Percentiles rank a stretch among this genome's conserved stretches.
These are phyloP conservation scores for Trissolcus brochymenae DNA, from an alignment of 2,888 invertebrate species.

Conservation along the genomic window DNA sequence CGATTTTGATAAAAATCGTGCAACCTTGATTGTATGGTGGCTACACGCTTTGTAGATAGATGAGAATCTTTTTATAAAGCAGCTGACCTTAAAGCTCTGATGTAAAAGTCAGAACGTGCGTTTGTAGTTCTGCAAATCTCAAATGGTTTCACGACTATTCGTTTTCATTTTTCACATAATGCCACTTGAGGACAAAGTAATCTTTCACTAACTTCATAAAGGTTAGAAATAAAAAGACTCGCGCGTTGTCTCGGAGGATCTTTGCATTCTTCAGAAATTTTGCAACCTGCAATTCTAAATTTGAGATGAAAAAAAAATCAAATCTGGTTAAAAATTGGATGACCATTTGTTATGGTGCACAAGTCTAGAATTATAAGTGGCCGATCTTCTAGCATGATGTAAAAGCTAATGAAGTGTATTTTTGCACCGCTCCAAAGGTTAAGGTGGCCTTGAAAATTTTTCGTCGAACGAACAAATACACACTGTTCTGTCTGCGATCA, in stretches of 20 bases:
- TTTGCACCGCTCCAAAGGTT: slow-evolving; percentile 58
- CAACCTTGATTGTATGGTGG: too few species aligned
- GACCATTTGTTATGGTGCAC: too few species aligned
- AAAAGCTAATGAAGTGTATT: slow-evolving; percentile 32
- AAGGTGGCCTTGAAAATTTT: slow-evolving; percentile 57
- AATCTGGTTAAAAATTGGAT: too few species aligned
- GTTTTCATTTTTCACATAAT: background rate
- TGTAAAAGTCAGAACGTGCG: slow-evolving; percentile 17
- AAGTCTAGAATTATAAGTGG: background rate
- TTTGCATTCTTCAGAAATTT: background rate
- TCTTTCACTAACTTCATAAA: slow-evolving; percentile 9
- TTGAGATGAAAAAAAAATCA: too few species aligned
- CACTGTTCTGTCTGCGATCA: slow-evolving; percentile 50
- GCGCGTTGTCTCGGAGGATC: background rate
- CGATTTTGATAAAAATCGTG: too few species aligned
- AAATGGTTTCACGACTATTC: slow-evolving; percentile 13
- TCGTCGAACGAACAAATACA: slow-evolving; percentile 42
- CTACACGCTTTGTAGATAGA: slow-evolving; percentile 4
- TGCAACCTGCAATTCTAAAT: too few species aligned
- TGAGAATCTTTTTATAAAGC: slow-evolving; percentile 23
- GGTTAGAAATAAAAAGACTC: too few species aligned
- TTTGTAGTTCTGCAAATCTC: slow-evolving; percentile 17
- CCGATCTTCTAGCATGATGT: slow-evolving; percentile 11
- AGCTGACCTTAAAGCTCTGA: slow-evolving; percentile 18
- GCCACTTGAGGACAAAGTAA: background rate